Evolutionary conservation across 2,888 invertebrate species (phyloP), one percentile per base, ranked within the genome.

Genomic region (Scaptomyza flava): DNA sequence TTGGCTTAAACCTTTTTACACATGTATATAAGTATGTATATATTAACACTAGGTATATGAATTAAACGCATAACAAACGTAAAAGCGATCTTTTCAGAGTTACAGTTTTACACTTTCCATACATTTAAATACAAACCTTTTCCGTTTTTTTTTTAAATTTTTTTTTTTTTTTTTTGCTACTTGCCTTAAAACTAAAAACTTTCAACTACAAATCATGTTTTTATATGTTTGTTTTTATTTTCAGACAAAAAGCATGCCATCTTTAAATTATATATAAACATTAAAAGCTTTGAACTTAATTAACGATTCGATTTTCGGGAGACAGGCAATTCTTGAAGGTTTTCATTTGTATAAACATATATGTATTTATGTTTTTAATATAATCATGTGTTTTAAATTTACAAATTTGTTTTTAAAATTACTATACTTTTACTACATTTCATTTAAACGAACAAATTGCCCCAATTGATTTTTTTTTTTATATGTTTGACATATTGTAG

Each of bases 1-100:
- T 70, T 73, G 52, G 56, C 17, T 63, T 70, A 74, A 72, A 57
- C 54, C 48, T 77, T 77, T 77, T 72, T 75, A 68, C 73, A 75
- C 56, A 68, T 68, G 51, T 68, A 59, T 58, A 31, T 46, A 46
- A 27, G 38, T 57, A n/a, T n/a, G n/a, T n/a, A 52, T 51, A 27
- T 45, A 12, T 17, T 56, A 23, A 14, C 56, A 47, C 31, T 56
- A n/a, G n/a, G n/a, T n/a, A 56, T 47, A 33, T 47, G 27, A 56
- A 27, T 45, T 33, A n/a, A 56, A 56, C 54, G 34, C 31, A 57
- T 46, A 57, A 48, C 38, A 47, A 36, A 57, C 34, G 48, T 54
- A 45, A 45, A 50, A 54, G 54, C 54, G 43, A 42, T 20, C 20
- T 41, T 50, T 20, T 36, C 33, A 48, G 38, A 41, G 38, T 41